Base-by-base conservation (phyloP, 2,888 invertebrate species). In the Prosopocoilus inquinatus region DNA sequence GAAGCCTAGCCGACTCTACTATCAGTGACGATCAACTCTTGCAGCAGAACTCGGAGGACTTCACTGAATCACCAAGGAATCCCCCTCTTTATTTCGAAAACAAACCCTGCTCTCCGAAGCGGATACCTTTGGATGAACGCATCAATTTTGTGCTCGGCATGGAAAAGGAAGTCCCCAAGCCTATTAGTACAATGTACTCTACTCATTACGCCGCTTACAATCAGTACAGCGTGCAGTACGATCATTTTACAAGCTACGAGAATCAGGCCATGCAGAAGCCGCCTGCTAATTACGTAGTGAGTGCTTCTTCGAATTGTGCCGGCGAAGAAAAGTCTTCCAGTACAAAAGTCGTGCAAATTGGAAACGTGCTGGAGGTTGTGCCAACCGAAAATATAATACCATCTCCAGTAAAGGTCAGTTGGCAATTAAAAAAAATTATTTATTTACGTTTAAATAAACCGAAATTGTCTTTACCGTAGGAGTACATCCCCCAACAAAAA, bases 301-400 rank as follows among this genome's bases (percentile, higher is more conserved):
- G 20, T 20, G 20, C 20, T 1, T n/a, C n/a, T n/a, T n/a, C n/a
- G n/a, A n/a, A n/a, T n/a, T n/a, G n/a, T n/a, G n/a, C n/a, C 35
- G 8, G 13, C 38, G 20, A 28, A 5, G 20, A 28, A 3, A 28
- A 28, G 20, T 28, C 20, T 28, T 36, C 34, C 35, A 48, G 39
- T n/a, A 50, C 52, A 9, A 64, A 70, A 61, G 68, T 76, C 15
- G 60, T 78, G 9, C 75, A 84, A 79, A 80, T 84, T 35, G 84
- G 84, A 12, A 84, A 84, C 63, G 80, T 83, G 60, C 71, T 84
- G 34, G 82, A 84, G 73, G 83, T 84, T 5, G 80, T 84, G 3
- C 84, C 84, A 2, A 79, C 76, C 15, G 82, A 82, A 49, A 69
- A 76, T 12, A 62, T 60, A 34, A 62, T 60, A 34, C 46, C 16